Conservation (phyloP, 1,140 invertebrate genomes). For the Latrodectus geometricus region DNA sequence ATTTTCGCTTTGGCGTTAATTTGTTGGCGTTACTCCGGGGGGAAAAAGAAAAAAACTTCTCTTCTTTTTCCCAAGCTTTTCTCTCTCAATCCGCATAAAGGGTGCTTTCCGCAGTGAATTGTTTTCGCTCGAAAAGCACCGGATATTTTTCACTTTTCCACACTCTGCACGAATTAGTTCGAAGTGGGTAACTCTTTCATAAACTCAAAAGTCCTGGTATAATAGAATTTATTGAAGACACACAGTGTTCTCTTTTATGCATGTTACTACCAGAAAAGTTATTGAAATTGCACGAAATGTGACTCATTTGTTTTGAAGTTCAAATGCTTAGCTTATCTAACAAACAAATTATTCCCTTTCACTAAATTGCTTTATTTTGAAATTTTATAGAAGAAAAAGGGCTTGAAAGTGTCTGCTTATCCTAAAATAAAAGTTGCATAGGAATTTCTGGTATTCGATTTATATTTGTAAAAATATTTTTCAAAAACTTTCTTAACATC, state of each 20-base stretch:
- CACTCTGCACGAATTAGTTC: background rate
- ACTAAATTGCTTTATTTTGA: no score
- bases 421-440: no score
- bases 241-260: background rate
- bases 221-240: background rate
- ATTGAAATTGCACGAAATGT: no score
- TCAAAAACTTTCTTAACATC: no score
- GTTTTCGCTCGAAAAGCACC: conserved; percentile 5
- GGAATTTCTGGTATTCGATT: no score
- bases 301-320: no score
- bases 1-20: conserved; percentile 33
- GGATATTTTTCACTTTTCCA: background rate
- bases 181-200: background rate
- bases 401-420: no score
- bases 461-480: no score
- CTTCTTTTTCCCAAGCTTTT: background rate
- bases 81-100: conserved; percentile 19
- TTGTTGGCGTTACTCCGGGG: conserved; percentile 16
- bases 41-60: background rate
- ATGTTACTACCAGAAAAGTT: background rate
- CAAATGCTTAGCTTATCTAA: no score
- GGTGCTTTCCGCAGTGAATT: conserved; percentile 4
- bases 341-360: no score
- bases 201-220: background rate
- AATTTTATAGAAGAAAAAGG: no score